Evolutionary conservation across 2,888 invertebrate species (phyloP).

Genomic region (Plemyria rubiginata): DNA sequence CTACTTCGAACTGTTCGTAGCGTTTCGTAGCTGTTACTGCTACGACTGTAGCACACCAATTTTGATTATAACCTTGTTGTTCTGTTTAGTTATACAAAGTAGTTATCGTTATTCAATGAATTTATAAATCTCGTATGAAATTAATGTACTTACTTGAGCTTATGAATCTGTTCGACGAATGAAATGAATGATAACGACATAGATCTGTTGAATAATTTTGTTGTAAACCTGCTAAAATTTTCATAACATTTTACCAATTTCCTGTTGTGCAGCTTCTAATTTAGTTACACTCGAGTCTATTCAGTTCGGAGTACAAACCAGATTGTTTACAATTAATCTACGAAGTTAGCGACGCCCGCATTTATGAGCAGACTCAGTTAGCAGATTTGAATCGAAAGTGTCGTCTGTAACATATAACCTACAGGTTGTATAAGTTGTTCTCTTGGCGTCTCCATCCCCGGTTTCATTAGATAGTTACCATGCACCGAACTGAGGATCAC

Average conservation of each 20-base stretch:
- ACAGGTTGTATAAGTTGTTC: conserved; percentile 53
- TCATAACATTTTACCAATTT: conserved; percentile 21
- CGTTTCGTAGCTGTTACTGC: not conserved
- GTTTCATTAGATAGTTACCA: conserved; percentile 71
- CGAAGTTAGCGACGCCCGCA: conserved; percentile 44
- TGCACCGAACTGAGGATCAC: conserved; percentile 69
- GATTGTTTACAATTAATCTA: conserved; percentile 49
- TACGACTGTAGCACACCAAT: not conserved
- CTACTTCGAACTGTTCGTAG: not conserved
- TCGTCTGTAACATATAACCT: conserved; percentile 46
- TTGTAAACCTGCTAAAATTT: conserved; percentile 11
- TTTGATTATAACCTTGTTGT: not conserved
- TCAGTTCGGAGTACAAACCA: conserved; percentile 37
- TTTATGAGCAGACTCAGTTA: conserved; percentile 63
- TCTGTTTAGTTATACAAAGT: not conserved
- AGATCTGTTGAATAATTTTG: conserved; percentile 6
- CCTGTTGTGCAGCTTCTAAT: conserved; percentile 21
- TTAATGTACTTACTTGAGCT: not conserved
- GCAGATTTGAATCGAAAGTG: conserved; percentile 58
- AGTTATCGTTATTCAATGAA: not conserved
- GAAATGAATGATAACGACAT: conserved; percentile 1
- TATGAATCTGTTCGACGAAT: conserved; percentile 2
- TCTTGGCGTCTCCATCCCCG: conserved; percentile 62
- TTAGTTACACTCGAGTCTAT: conserved; percentile 37
- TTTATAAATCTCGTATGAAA: not conserved